phyloP scores from a whole-genome alignment of 2,888 invertebrate genomes.

The Molanna angustata region DNA sequence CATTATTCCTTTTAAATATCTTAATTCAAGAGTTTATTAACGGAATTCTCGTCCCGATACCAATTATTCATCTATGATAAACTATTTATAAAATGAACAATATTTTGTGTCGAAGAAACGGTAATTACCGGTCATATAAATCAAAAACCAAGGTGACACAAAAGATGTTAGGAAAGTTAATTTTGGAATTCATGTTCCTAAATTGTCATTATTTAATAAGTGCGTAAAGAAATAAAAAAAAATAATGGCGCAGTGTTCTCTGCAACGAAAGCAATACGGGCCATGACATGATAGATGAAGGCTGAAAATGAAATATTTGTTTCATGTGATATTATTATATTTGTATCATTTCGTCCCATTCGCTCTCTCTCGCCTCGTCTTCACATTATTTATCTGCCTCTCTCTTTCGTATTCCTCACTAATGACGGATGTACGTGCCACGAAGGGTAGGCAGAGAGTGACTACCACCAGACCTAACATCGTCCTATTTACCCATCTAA shows the following conservation, averaged over 20 bases:
- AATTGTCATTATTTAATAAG: neutral
- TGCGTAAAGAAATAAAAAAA: neutral
- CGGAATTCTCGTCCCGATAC: no score
- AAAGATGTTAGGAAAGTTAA: no score
- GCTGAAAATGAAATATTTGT: slow-evolving; percentile 31
- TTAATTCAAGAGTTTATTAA: no score
- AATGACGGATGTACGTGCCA: slow-evolving; percentile 24
- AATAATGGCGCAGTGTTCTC: slow-evolving; percentile 13
- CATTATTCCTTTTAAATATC: no score
- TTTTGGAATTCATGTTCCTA: neutral
- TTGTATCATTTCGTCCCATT: slow-evolving; percentile 22
- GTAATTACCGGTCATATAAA: no score
- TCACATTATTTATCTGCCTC: slow-evolving; percentile 2
- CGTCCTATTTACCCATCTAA: neutral
- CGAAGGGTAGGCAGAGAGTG: slow-evolving; percentile 2
- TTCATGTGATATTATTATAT: slow-evolving; percentile 29
- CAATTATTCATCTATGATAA: no score
- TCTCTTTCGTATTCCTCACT: slow-evolving; percentile 15
- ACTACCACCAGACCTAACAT: neutral
- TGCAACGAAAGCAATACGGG: slow-evolving; percentile 23
- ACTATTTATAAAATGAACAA: no score
- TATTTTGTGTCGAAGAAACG: no score
- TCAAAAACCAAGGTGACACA: no score
- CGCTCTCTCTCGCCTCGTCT: slow-evolving; percentile 5
- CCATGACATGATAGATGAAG: slow-evolving; percentile 30